Conservation (phyloP, 2,797 vertebrate species). For the Geotrypetes seraphini region DNA sequence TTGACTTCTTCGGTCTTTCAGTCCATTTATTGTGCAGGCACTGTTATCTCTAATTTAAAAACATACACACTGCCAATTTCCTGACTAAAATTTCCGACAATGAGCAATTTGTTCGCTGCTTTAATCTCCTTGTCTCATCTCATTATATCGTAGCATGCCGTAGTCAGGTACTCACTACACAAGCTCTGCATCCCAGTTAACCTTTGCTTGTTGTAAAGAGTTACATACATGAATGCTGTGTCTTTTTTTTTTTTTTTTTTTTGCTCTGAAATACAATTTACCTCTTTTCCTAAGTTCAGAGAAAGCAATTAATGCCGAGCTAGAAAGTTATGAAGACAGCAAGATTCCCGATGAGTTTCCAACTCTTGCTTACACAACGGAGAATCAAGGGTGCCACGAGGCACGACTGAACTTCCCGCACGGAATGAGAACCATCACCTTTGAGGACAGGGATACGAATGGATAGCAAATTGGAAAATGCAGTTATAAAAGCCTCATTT, state of each 20-base stretch:
- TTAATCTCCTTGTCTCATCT: slow-evolving; percentile 17
- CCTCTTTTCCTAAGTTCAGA: too few species aligned
- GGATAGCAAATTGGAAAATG: too few species aligned
- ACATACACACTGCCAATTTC: slow-evolving; percentile 9
- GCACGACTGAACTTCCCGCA: too few species aligned
- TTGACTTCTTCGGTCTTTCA: slow-evolving; percentile 18
- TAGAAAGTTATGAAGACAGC: slow-evolving; percentile 25
- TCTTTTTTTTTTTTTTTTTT: too few species aligned
- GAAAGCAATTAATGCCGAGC: slow-evolving; percentile 33
- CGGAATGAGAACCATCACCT: too few species aligned
- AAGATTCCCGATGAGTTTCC: slow-evolving; percentile 23
- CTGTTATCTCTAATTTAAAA: slow-evolving; percentile 28
- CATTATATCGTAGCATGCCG: slow-evolving; percentile 16
- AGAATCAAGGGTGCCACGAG: too few species aligned
- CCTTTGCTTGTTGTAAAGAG: slow-evolving; percentile 23
- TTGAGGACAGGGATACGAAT: too few species aligned
- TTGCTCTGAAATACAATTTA: too few species aligned
- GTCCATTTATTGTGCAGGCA: slow-evolving; percentile 22
- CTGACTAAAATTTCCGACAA: slow-evolving; percentile 8
- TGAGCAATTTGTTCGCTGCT: slow-evolving; percentile 21
- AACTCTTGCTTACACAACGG: too few species aligned
- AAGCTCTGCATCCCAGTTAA: slow-evolving; percentile 18
- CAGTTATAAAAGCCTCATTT: too few species aligned
- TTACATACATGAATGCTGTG: slow-evolving; percentile 6
- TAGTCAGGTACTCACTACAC: slow-evolving; percentile 9